phyloP scores from a whole-genome alignment of 1,140 invertebrate species.

The Sarcophaga peregrina region DNA sequence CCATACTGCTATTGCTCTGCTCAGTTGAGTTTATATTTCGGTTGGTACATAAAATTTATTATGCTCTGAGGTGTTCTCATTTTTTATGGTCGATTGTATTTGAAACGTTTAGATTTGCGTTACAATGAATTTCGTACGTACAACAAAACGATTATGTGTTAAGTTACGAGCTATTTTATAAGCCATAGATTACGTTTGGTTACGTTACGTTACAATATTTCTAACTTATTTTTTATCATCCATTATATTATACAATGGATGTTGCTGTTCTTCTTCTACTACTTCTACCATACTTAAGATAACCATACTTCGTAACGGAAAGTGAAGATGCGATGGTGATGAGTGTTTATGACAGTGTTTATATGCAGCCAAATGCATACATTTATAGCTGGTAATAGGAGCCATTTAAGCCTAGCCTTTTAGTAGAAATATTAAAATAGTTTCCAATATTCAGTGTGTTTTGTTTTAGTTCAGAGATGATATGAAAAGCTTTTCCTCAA shows the following conservation, averaged over 20 bases:
- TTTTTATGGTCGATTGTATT: conserved; percentile 2
- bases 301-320: neutral
- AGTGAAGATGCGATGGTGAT: conserved; percentile 16
- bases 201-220: too few species aligned
- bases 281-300: too few species aligned
- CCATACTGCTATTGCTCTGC: neutral
- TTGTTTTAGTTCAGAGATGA: too few species aligned
- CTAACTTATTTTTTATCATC: too few species aligned
- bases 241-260: too few species aligned
- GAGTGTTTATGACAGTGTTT: conserved; percentile 17
- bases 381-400: too few species aligned
- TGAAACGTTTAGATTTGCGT: neutral
- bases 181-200: neutral
- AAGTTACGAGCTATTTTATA: neutral
- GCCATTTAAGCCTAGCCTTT: too few species aligned
- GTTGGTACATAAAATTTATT: conserved; percentile 34
- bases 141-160: neutral
- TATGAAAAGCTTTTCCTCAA: too few species aligned
- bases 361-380: neutral
- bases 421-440: too few species aligned
- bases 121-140: neutral
- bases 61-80: conserved; percentile 36
- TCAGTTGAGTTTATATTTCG: neutral
- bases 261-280: too few species aligned
- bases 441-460: too few species aligned